A percentile compares a stretch with the other conserved stretches of the same genome.
These are phyloP conservation scores for Drosophila chauvacae DNA, from an alignment of 1,140 invertebrate species.

Conservation along the genomic window DNA sequence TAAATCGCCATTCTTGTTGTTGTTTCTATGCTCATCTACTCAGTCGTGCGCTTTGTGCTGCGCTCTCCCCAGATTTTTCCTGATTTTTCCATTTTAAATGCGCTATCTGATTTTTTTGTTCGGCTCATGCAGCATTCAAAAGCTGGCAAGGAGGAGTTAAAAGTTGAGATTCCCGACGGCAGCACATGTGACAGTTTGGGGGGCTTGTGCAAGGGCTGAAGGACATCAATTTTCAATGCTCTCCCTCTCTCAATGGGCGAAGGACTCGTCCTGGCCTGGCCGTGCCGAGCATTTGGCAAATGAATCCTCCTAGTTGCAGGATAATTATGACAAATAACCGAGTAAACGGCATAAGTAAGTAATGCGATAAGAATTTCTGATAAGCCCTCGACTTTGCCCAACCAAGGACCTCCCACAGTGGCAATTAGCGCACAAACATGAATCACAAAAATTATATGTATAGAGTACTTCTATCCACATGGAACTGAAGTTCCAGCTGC, in stretches of 20 bases:
- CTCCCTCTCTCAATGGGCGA: conserved; percentile 5
- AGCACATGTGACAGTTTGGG: conserved; percentile 39
- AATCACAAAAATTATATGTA: conserved; percentile 51
- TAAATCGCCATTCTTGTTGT: background rate
- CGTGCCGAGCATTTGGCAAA: conserved; percentile 20
- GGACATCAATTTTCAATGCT: conserved; percentile 59
- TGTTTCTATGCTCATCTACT: conserved; percentile 64
- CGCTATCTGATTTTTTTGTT: conserved; percentile 75
- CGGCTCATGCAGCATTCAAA: conserved; percentile 75
- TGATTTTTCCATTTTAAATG: conserved; percentile 72
- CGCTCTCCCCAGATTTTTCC: conserved; percentile 3
- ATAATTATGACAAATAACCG: conserved; percentile 68
- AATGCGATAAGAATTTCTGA: conserved; percentile 66
- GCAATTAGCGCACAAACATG: conserved; percentile 78
- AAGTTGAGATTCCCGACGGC: conserved; percentile 63
- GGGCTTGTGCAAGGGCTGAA: conserved; percentile 9
- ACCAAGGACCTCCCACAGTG: background rate
- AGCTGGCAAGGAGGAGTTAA: conserved; percentile 63
- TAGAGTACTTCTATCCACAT: conserved; percentile 15
- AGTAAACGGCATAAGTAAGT: conserved; percentile 64
- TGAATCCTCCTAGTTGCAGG: conserved; percentile 41
- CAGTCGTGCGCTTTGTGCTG: conserved; percentile 77
- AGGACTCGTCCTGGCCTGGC: background rate
- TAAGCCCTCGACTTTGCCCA: conserved; percentile 22
- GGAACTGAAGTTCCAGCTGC: conserved; percentile 16